Base-by-base conservation (phyloP, 2,888 invertebrate species). In the Pammene fasciana region DNA sequence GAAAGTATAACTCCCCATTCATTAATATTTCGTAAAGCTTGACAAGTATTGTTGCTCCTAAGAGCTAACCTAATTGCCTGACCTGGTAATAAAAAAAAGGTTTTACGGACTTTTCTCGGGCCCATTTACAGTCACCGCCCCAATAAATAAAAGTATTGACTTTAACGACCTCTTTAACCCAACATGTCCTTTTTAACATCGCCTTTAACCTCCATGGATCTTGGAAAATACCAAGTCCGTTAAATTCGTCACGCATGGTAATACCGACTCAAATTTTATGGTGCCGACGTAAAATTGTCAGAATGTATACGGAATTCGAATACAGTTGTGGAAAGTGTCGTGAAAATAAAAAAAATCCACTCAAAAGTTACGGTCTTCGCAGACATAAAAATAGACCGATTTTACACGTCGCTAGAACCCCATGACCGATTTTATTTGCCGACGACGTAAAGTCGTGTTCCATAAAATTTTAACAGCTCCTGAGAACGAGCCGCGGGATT, bases 331-430 rank as follows among this genome's bases (percentile, higher is more conserved):
- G 82, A 87, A 86, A 70, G 80, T 87, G 86, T 82, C 85, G 78
- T 80, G 76, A 82, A 74, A 87, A 89, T 90, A 89, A 89, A 86
- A n/a, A 26, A 90, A 88, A 84, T 82, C 85, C 83, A 87, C 83
- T 86, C 79, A 80, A 80, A 82, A 82, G 82, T 89, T 87, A 91
- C 86, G 82, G 85, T 84, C 77, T 77, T 79, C 76, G 77, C 81
- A 79, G 81, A 83, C 84, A 85, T 88, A 89, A 92, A 89, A 90
- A 88, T 88, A 86, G 86, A 86, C 84, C 82, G 82, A 88, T 88
- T 90, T 89, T 85, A 87, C 90, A 89, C 88, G 86, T 89, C 84
- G 76, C 84, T 82, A 84, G 83, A 79, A 83, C 81, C 83, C 71
- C 79, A 81, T 82, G 85, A 80, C 78, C 80, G 82, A 85, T 87